Conservation (phyloP, 2,113 vertebrate genomes). For the Chinchilla lanigera region DNA sequence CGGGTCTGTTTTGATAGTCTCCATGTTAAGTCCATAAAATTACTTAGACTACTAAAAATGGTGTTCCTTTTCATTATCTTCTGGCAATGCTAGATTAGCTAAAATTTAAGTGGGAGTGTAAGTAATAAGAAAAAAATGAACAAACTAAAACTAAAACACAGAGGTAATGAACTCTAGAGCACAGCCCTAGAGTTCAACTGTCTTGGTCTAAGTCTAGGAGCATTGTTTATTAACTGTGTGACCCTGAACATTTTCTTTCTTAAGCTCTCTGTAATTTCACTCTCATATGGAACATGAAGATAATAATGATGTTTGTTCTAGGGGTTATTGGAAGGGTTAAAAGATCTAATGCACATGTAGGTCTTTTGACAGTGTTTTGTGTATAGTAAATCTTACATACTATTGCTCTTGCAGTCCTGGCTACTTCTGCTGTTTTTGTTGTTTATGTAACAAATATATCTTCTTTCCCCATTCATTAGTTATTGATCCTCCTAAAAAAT, state of each 20-base stretch:
- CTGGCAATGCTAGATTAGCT: neutral
- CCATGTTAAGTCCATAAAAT: conserved; percentile 39
- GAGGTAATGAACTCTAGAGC: neutral
- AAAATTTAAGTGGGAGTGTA: neutral
- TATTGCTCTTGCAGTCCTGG: neutral
- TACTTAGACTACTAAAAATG: neutral
- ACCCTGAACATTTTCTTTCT: neutral
- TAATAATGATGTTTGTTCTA: neutral
- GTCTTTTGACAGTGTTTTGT: neutral
- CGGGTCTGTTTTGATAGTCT: neutral
- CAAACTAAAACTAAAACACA: neutral
- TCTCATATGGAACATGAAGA: conserved; percentile 41
- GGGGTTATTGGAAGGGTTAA: neutral
- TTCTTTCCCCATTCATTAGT: neutral
- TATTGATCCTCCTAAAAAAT: neutral
- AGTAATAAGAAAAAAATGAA: neutral
- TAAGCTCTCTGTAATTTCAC: conserved; percentile 17
- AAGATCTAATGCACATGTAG: neutral
- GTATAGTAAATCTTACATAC: neutral
- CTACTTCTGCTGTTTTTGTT: neutral
- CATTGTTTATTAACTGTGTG: conserved; percentile 37
- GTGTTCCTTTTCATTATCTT: neutral
- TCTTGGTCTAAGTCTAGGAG: neutral
- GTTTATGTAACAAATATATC: neutral
- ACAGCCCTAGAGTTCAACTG: neutral